Conservation (phyloP, 2,113 vertebrate genomes). For the Orcinus orca region DNA sequence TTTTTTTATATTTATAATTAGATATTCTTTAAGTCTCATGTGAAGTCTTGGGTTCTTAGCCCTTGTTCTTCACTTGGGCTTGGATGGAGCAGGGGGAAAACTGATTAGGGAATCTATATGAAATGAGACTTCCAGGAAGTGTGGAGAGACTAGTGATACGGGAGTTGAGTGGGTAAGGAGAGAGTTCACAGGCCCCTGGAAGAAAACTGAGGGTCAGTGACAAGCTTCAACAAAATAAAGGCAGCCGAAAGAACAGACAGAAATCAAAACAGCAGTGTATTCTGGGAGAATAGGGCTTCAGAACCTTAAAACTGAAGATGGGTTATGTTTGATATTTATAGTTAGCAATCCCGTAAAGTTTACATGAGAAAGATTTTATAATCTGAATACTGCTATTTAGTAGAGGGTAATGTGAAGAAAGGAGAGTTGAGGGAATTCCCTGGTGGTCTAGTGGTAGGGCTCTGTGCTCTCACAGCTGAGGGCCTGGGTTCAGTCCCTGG, state of each 20-base stretch:
- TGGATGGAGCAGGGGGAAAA: background rate
- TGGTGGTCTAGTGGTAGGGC: too few species aligned
- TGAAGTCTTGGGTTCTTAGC: background rate
- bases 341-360: background rate
- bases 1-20: background rate
- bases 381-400: background rate
- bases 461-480: too few species aligned
- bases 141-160: background rate
- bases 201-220: background rate
- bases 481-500: too few species aligned
- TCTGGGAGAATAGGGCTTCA: background rate
- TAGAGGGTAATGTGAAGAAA: slow-evolving; percentile 20
- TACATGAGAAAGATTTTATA: slow-evolving; percentile 46
- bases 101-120: background rate
- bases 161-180: background rate
- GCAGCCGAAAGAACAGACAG: background rate
- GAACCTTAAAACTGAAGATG: background rate
- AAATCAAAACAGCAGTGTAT: background rate
- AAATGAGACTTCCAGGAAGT: slow-evolving; percentile 1
- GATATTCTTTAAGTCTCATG: background rate
- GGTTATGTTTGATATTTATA: slow-evolving; percentile 10
- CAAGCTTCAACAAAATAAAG: background rate
- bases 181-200: background rate
- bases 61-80: background rate
- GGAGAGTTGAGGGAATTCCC: background rate